Evolutionary conservation across 2,888 invertebrate species (phyloP).

Genomic region (Machimus rusticus): DNA sequence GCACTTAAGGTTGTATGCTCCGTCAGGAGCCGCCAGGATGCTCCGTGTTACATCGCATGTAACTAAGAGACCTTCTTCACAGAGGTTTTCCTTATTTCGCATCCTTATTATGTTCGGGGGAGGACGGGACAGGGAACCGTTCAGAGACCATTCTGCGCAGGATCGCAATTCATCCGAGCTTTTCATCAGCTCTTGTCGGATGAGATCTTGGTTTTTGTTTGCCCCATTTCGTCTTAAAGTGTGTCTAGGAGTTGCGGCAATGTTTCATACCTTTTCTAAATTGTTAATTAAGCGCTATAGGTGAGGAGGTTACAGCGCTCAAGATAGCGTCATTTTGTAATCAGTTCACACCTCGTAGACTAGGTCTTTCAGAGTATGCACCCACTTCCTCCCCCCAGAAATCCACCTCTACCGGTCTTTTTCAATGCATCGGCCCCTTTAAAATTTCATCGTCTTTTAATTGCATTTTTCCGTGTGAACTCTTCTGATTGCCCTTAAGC

Average conservation of each 20-base stretch:
- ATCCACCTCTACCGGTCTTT: not conserved
- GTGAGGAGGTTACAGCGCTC: not conserved
- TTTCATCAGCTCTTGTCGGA: not conserved
- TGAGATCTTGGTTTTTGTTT: constrained; percentile 2
- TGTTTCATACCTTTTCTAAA: constrained; percentile 3
- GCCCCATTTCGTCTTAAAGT: constrained; percentile 29
- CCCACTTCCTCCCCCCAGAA: not conserved
- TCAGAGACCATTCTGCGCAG: not conserved
- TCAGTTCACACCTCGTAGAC: not conserved
- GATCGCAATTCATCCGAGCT: not conserved
- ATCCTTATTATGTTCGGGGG: not conserved
- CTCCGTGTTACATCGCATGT: constrained; percentile 19
- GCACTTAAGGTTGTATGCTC: constrained; percentile 16
- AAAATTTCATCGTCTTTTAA: not conserved
- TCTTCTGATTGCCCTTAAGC: not conserved
- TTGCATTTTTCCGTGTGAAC: not conserved
- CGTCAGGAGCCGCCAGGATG: not conserved
- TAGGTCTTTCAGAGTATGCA: not conserved
- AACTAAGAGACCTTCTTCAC: not conserved
- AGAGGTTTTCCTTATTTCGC: not conserved
- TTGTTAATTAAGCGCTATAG: constrained; percentile 31
- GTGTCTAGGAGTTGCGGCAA: constrained; percentile 28
- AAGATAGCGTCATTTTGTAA: not conserved
- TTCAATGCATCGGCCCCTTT: not conserved
- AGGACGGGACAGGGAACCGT: not conserved